A percentile compares a stretch with the other conserved stretches of the same genome.
phyloP scores from a whole-genome alignment of 2,797 vertebrate genomes.

The Eulemur albifrons region DNA sequence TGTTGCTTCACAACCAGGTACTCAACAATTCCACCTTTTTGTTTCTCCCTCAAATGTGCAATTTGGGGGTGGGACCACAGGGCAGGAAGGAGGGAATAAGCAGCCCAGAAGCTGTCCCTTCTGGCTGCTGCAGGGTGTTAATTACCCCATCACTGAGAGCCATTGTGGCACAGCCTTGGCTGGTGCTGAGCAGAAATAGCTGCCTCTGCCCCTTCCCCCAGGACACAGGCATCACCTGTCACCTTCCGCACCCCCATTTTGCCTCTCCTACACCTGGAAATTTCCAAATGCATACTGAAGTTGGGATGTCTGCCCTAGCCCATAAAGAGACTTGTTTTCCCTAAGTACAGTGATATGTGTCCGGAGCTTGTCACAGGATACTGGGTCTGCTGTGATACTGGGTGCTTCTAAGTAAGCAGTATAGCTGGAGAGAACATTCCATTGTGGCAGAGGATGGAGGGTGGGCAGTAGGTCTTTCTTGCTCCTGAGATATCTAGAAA shows the following conservation, averaged over 20 bases:
- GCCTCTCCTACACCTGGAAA: not conserved
- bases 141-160: not conserved
- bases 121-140: not conserved
- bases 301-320: not conserved
- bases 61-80: not conserved
- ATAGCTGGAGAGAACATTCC: not conserved
- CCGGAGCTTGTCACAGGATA: not conserved
- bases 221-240: not conserved
- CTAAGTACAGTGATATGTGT: not conserved
- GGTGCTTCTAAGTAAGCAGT: not conserved
- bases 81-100: not conserved
- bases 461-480: not conserved
- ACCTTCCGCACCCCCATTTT: not conserved
- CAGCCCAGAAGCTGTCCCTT: not conserved
- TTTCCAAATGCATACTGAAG: not conserved
- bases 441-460: not conserved
- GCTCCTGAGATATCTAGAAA: not conserved
- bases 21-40: conserved; percentile 35
- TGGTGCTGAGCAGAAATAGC: not conserved
- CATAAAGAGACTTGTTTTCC: not conserved
- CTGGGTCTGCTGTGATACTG: not conserved
- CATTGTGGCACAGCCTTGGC: not conserved
- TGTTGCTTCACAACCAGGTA: not conserved
- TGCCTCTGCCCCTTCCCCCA: not conserved
- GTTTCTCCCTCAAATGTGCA: not conserved